Conservation (phyloP, 2,888 invertebrate genomes). For the Lepidocyrtinus sp. region DNA sequence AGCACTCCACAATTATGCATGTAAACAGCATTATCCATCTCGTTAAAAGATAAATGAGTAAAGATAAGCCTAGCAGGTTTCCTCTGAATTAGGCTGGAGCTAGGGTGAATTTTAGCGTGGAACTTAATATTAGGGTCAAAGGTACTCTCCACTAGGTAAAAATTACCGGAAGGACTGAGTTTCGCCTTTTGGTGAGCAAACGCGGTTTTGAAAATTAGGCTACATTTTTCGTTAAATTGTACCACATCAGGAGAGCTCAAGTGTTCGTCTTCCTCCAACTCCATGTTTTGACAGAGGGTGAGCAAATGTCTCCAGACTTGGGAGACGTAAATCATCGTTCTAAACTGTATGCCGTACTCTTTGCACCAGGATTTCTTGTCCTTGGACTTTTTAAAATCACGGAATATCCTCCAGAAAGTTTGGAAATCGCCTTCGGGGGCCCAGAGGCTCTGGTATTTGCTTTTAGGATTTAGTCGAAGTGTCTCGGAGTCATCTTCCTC, state of each 20-base stretch:
- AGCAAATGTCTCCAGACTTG: conserved; percentile 87
- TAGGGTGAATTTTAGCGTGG: conserved; percentile 61
- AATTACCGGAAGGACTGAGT: conserved; percentile 49
- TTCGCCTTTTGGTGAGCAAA: conserved; percentile 87
- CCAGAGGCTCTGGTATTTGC: conserved; percentile 79
- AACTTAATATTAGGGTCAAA: conserved; percentile 46
- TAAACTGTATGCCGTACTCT: conserved; percentile 70
- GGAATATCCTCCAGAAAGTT: conserved; percentile 90
- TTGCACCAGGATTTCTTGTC: conserved; percentile 73
- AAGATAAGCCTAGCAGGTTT: conserved; percentile 52
- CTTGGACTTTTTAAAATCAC: conserved; percentile 82
- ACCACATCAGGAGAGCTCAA: conserved; percentile 44
- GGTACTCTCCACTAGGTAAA: conserved; percentile 49
- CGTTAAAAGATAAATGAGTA: conserved; percentile 50
- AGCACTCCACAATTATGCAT: conserved; percentile 53
- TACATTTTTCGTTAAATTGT: conserved; percentile 72
- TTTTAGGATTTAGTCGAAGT: conserved; percentile 48
- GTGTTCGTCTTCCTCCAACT: conserved; percentile 51
- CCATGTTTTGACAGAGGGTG: conserved; percentile 77
- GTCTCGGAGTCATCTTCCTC: too few species aligned
- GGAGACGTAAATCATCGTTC: conserved; percentile 86
- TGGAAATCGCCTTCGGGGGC: conserved; percentile 93
- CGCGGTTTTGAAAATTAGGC: conserved; percentile 87
- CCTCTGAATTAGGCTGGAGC: conserved; percentile 48
- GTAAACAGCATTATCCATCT: conserved; percentile 43